Conservation (phyloP, 2,797 vertebrate genomes). For the Eulemur rubriventer region DNA sequence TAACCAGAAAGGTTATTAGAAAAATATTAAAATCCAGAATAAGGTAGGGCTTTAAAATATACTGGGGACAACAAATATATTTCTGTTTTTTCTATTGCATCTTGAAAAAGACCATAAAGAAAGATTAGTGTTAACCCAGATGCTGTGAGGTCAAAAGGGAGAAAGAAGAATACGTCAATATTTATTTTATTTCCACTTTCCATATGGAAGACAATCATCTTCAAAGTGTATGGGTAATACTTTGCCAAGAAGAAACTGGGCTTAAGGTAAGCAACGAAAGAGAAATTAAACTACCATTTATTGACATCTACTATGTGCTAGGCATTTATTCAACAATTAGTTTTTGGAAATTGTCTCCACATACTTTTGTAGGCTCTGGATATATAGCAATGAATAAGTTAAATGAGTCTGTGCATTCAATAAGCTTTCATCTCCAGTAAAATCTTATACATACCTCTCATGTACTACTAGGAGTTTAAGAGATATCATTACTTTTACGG, state of each 20-base stretch:
- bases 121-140: background rate
- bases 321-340: background rate
- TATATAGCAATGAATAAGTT: background rate
- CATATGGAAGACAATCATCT: constrained; percentile 41
- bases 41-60: constrained; percentile 4
- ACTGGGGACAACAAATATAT: background rate
- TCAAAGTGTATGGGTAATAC: constrained; percentile 1
- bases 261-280: background rate
- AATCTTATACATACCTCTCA: background rate
- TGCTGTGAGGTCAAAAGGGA: background rate
- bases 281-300: background rate
- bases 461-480: background rate
- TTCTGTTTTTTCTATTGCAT: constrained; percentile 3
- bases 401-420: background rate
- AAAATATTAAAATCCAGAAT: constrained; percentile 11
- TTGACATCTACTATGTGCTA: background rate
- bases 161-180: background rate
- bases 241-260: constrained; percentile 30
- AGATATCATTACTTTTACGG: background rate
- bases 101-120: background rate
- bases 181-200: constrained; percentile 49
- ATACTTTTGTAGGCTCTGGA: background rate
- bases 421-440: background rate
- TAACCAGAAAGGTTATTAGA: constrained; percentile 3
- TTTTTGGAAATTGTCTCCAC: background rate